Evolutionary conservation across 2,113 vertebrate genomes (phyloP), one percentile per base, ranked within the genome.

Genomic region (Morone saxatilis): DNA sequence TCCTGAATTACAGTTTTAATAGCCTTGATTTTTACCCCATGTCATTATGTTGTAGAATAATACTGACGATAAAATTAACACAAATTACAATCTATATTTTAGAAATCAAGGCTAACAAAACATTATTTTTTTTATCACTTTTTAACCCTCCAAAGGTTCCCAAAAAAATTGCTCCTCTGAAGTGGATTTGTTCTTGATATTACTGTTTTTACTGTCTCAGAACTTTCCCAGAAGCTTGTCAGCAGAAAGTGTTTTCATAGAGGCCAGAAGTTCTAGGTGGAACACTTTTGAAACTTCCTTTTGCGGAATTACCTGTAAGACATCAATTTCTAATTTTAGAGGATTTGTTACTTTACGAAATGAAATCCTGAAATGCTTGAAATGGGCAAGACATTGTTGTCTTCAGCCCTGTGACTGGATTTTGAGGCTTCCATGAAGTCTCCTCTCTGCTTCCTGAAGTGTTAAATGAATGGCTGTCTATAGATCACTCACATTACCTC

Each of bases 401-500:
- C 8, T 78, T 73, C 13, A 57, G 62, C 65, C n/a, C 19, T 20
- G 19, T 51, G 25, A 41, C n/a, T 25, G 10, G 54, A 83, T 20
- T 7, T 12, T 38, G 8, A 81, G 80, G 80, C 87, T 85, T 89
- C 81, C n/a, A 70, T 86, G 56, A 92, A 86, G 86, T 80, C 76
- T 67, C 16, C 22, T 25, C 61, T 36, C n/a, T 54, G 17, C 67
- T 59, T 53, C 71, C 57, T 65, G 17, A 70, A 83, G 47, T 81
- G 14, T 68, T 17, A 38, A 51, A 47, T 66, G 1, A 69, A 48
- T 4, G 9, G 9, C 60, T 48, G 56, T 45, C 14, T 48, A 31
- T 31, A 57, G 20, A n/a, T 72, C 25, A 10, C 45, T 81, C 47
- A 72, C 50, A 36, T 70, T 47, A 84, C 51, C 66, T 77, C 71